Evolutionary conservation across 2,797 vertebrate species (phyloP).

Genomic region (Neosalanx taihuensis): DNA sequence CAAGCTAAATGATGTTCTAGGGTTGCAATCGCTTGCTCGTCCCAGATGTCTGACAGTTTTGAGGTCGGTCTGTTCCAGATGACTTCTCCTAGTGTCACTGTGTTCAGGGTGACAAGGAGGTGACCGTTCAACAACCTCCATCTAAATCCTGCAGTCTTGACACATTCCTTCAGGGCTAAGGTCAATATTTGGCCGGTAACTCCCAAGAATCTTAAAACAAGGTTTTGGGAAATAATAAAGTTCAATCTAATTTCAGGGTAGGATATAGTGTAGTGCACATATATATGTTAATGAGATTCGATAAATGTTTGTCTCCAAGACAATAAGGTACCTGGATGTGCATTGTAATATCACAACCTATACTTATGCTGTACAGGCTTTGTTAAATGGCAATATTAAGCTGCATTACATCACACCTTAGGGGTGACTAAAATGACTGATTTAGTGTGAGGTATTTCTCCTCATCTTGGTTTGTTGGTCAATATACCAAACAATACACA

Average conservation of each 20-base stretch:
- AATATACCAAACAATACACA: not conserved
- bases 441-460: not conserved
- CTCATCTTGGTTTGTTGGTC: not conserved
- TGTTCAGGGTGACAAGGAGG: not conserved
- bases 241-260: no score
- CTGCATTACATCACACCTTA: not conserved
- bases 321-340: no score
- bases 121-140: not conserved
- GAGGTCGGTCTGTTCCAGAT: not conserved
- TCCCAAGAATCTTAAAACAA: not conserved
- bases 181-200: not conserved
- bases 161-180: not conserved
- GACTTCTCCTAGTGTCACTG: not conserved
- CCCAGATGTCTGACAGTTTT: not conserved
- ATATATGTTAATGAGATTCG: no score
- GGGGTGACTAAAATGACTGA: not conserved
- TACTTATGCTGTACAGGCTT: no score
- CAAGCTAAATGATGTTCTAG: not conserved
- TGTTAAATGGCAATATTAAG: not conserved
- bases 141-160: not conserved
- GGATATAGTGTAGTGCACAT: no score
- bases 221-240: no score
- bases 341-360: no score
- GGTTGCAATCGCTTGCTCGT: not conserved
- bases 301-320: no score